A percentile compares a stretch with the other conserved stretches of the same genome.
Conservation (phyloP, 1,140 invertebrate species). For the Danaus plexippus region DNA sequence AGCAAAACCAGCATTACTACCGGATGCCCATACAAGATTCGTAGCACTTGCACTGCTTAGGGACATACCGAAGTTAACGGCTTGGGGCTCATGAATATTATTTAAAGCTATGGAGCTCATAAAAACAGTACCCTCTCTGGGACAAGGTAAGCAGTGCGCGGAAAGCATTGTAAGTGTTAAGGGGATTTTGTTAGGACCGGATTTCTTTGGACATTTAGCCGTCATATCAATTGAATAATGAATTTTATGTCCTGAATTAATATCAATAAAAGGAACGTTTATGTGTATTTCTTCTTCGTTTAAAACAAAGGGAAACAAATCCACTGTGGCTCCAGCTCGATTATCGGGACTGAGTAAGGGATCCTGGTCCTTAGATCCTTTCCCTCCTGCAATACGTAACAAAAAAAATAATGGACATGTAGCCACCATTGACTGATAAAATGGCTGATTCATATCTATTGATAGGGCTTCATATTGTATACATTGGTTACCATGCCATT, state of each 20-base stretch:
- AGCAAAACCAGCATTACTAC: constrained; percentile 35
- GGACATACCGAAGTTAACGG: constrained; percentile 52
- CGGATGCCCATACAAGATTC: constrained; percentile 49
- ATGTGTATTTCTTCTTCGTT: constrained; percentile 43
- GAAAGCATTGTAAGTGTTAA: constrained; percentile 51
- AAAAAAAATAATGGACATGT: constrained; percentile 47
- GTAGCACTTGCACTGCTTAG: constrained; percentile 31
- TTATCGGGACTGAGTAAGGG: constrained; percentile 51
- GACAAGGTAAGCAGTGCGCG: constrained; percentile 47
- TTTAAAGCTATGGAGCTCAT: constrained; percentile 42
- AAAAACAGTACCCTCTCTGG: constrained; percentile 50
- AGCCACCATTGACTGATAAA: constrained; percentile 28
- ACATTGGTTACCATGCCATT: constrained; percentile 35
- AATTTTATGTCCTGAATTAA: constrained; percentile 31
- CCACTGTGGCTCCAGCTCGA: constrained; percentile 44
- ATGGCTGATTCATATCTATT: constrained; percentile 39
- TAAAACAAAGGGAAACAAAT: constrained; percentile 51
- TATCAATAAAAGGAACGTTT: constrained; percentile 31
- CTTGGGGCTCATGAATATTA: constrained; percentile 26
- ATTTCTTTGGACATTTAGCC: constrained; percentile 19
- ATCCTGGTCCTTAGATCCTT: constrained; percentile 45
- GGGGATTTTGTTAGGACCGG: constrained; percentile 30
- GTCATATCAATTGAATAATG: constrained; percentile 31
- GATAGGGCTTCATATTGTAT: constrained; percentile 28
- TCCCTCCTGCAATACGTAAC: constrained; percentile 34